A percentile compares a stretch with the other conserved stretches of the same genome.
These are phyloP conservation scores for Diloba caeruleocephala DNA, from an alignment of 2,888 invertebrate species.

Conservation along the genomic window DNA sequence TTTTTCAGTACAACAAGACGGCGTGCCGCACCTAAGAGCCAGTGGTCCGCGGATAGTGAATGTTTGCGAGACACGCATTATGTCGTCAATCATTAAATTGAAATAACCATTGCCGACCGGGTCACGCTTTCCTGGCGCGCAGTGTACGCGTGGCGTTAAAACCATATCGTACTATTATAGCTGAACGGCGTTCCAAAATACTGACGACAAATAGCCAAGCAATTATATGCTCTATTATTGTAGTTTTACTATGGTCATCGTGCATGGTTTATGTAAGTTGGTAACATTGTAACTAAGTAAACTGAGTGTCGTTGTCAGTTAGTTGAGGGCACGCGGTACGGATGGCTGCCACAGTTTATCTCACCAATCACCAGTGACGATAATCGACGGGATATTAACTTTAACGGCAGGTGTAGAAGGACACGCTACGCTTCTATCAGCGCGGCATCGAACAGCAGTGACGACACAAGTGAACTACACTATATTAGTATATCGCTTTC, in stretches of 20 bases:
- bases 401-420: not conserved
- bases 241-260: not conserved
- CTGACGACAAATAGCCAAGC: not conserved
- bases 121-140: not conserved
- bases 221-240: not conserved
- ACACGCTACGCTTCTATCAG: not conserved
- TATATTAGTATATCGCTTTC: too few relatives aligned
- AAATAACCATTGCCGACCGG: not conserved
- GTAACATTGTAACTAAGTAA: constrained; percentile 1
- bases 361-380: constrained; percentile 1
- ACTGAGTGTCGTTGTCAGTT: constrained; percentile 10
- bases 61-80: not conserved
- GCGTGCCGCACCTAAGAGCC: too few relatives aligned
- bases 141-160: not conserved
- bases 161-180: not conserved
- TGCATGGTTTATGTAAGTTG: not conserved
- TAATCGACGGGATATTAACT: constrained; percentile 5
- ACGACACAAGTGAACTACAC: too few relatives aligned
- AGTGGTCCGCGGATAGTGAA: not conserved
- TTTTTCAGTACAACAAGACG: too few relatives aligned
- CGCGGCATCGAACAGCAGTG: not conserved
- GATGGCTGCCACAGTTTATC: not conserved
- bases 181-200: not conserved
- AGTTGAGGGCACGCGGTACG: not conserved
- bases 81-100: not conserved